These are phyloP conservation scores for Caenorhabditis plicata DNA, from an alignment of 2,888 invertebrate genomes.

Conservation along the genomic window DNA sequence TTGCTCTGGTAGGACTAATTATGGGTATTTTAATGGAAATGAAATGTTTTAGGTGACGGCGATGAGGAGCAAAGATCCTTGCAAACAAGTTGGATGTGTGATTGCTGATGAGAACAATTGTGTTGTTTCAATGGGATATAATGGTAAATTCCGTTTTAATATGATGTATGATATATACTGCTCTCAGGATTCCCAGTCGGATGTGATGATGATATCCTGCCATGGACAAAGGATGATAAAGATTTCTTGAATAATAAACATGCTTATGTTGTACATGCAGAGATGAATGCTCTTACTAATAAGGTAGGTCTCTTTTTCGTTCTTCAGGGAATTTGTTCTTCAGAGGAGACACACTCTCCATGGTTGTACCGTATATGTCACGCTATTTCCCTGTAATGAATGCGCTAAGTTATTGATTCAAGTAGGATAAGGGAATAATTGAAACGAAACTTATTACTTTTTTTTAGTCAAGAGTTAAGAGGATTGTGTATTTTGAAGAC, in stretches of 20 bases:
- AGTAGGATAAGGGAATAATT: no score
- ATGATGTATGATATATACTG: not conserved
- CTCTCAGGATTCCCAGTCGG: slow-evolving; percentile 76
- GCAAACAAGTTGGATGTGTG: slow-evolving; percentile 77
- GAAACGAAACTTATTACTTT: no score
- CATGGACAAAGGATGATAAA: slow-evolving; percentile 78
- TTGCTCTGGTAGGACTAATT: no score
- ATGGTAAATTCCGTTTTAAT: slow-evolving; percentile 73
- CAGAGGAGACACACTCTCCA: slow-evolving; percentile 69
- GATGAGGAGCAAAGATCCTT: slow-evolving; percentile 42
- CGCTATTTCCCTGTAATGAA: slow-evolving; percentile 92
- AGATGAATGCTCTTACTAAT: slow-evolving; percentile 92
- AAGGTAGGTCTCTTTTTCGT: slow-evolving; percentile 67
- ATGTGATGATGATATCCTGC: slow-evolving; percentile 83
- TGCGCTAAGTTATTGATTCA: slow-evolving; percentile 81
- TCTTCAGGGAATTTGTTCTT: not conserved
- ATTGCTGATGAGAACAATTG: slow-evolving; percentile 83
- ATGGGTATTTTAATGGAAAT: no score
- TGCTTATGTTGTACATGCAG: slow-evolving; percentile 84
- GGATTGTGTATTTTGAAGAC: no score
- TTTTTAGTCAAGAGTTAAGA: no score
- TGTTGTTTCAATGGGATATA: slow-evolving; percentile 91
- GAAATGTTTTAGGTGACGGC: slow-evolving; percentile 29
- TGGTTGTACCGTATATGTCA: slow-evolving; percentile 83
- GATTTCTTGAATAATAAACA: slow-evolving; percentile 45